These are phyloP conservation scores for Drosophila aldrichi DNA, from an alignment of 2,888 invertebrate species.

Conservation along the genomic window DNA sequence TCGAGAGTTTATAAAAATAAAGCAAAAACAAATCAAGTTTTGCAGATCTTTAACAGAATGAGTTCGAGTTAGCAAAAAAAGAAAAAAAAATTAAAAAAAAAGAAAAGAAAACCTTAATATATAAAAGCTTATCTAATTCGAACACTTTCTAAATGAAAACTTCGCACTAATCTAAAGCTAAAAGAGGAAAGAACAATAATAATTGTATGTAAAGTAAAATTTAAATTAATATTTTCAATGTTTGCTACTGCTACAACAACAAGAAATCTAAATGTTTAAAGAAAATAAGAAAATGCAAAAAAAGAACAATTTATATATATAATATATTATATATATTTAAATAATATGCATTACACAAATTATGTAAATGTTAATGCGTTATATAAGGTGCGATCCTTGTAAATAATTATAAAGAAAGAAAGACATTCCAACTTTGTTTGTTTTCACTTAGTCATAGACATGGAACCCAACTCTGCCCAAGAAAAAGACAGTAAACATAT, in stretches of 20 bases:
- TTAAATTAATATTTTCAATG: constrained; percentile 62
- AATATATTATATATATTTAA: constrained; percentile 66
- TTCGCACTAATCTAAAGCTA: constrained; percentile 42
- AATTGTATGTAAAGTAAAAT: constrained; percentile 57
- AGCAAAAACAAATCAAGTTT: constrained; percentile 11
- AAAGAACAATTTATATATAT: constrained; percentile 15
- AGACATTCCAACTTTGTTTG: constrained; percentile 85
- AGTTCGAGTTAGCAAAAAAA: constrained; percentile 12
- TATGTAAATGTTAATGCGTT: constrained; percentile 75
- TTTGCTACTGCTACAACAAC: constrained; percentile 54
- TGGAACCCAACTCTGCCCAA: background rate
- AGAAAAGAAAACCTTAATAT: constrained; percentile 15
- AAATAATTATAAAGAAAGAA: constrained; percentile 85
- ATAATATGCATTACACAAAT: constrained; percentile 65
- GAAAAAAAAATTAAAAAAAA: background rate
- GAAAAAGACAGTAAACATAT: background rate
- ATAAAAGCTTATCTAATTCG: constrained; percentile 28
- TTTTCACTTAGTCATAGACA: constrained; percentile 53
- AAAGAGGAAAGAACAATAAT: constrained; percentile 51
- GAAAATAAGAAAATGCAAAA: constrained; percentile 36
- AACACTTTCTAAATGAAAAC: constrained; percentile 28
- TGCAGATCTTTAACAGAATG: constrained; percentile 16
- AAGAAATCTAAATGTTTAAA: constrained; percentile 47
- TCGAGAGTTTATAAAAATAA: constrained; percentile 45
- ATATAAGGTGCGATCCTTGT: constrained; percentile 84